These are phyloP conservation scores for Melanostoma scalare DNA, from an alignment of 2,888 invertebrate genomes.

Conservation along the genomic window DNA sequence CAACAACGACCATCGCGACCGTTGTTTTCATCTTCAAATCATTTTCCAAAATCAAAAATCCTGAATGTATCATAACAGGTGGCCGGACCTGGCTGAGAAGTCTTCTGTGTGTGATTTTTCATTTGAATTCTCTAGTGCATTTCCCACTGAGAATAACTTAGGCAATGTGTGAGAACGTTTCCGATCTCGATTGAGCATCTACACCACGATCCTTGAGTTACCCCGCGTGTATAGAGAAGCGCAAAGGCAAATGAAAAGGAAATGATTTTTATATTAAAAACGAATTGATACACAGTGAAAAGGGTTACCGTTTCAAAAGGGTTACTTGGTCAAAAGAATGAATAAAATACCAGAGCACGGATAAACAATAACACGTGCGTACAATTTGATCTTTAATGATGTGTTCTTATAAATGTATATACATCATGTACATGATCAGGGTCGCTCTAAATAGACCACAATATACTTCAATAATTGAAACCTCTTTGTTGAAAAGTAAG, in stretches of 20 bases:
- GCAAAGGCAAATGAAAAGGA: constrained; percentile 62
- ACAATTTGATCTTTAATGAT: constrained; percentile 66
- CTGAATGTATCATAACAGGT: constrained; percentile 64
- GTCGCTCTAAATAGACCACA: constrained; percentile 60
- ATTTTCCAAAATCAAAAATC: constrained; percentile 61
- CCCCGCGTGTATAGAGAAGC: constrained; percentile 5
- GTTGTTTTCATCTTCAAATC: constrained; percentile 65
- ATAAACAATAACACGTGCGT: constrained; percentile 70
- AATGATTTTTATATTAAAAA: constrained; percentile 62
- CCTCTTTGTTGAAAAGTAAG: constrained; percentile 41
- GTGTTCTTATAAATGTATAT: constrained; percentile 38
- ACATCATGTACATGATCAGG: constrained; percentile 62
- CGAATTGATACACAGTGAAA: constrained; percentile 45
- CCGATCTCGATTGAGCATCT: constrained; percentile 55
- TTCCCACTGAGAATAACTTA: constrained; percentile 52
- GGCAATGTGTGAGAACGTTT: constrained; percentile 68
- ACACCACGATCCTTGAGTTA: constrained; percentile 52
- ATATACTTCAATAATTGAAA: constrained; percentile 42
- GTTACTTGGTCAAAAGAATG: constrained; percentile 42
- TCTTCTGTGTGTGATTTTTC: constrained; percentile 68
- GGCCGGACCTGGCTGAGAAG: constrained; percentile 56
- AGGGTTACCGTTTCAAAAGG: constrained; percentile 40
- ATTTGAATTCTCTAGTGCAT: constrained; percentile 50
- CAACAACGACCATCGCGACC: constrained; percentile 30
- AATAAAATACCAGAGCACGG: constrained; percentile 31